Evolutionary conservation across 2,113 vertebrate species (phyloP).

Genomic region (Engystomops pustulosus): DNA sequence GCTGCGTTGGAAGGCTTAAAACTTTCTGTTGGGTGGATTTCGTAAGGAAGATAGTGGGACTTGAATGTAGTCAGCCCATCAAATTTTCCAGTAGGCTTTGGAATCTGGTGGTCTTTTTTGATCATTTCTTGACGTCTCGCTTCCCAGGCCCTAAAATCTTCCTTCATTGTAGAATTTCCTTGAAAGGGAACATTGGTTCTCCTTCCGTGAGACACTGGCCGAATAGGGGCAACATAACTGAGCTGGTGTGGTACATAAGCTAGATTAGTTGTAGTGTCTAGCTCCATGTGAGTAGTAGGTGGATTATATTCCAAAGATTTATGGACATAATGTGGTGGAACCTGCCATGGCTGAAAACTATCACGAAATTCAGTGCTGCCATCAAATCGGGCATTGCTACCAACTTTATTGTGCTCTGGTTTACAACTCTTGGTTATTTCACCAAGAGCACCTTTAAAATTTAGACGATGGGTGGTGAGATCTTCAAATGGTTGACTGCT

Average conservation of each 20-base stretch:
- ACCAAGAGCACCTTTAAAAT: slow-evolving; percentile 77
- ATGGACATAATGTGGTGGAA: slow-evolving; percentile 63
- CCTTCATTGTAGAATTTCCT: slow-evolving; percentile 77
- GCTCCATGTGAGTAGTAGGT: slow-evolving; percentile 75
- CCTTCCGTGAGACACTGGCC: slow-evolving; percentile 65
- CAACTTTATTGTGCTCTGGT: slow-evolving; percentile 64
- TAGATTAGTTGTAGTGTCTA: slow-evolving; percentile 71
- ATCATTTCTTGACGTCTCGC: slow-evolving; percentile 64
- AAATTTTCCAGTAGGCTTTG: slow-evolving; percentile 75
- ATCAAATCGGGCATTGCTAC: slow-evolving; percentile 67
- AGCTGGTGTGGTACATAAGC: slow-evolving; percentile 72
- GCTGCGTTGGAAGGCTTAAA: slow-evolving; percentile 70
- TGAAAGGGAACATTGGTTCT: slow-evolving; percentile 73
- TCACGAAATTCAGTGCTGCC: slow-evolving; percentile 81
- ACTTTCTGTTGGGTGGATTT: slow-evolving; percentile 68
- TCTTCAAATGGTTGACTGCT: slow-evolving; percentile 73
- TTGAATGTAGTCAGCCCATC: slow-evolving; percentile 80
- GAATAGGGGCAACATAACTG: slow-evolving; percentile 69
- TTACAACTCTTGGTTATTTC: slow-evolving; percentile 76
- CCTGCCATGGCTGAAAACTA: slow-evolving; percentile 75
- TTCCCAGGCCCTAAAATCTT: slow-evolving; percentile 79
- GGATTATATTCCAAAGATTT: slow-evolving; percentile 69
- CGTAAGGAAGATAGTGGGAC: slow-evolving; percentile 77
- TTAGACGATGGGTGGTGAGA: slow-evolving; percentile 77
- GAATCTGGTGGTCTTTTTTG: slow-evolving; percentile 71